Base-by-base conservation (phyloP, 2,888 invertebrate species). In the Lacanobia oleracea region DNA sequence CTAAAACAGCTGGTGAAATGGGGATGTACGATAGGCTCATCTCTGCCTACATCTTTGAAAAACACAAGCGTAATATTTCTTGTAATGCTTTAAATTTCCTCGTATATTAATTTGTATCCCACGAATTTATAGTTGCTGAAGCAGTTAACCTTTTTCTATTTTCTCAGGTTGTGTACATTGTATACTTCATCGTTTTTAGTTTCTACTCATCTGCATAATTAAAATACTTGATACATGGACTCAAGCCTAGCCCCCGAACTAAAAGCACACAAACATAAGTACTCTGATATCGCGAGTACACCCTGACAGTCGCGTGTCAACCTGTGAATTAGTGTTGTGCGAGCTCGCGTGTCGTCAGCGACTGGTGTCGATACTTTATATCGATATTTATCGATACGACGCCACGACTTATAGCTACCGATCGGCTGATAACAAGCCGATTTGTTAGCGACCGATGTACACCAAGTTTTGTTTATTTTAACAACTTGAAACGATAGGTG, bases 341-440 rank as follows among this genome's bases (percentile, higher is more conserved):
- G 81, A 83, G 86, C 82, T 89, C 87, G 89, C 91, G 91, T 90
- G 90, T 87, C 89, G 87, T 88, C 91, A 88, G 90, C 88, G 87
- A 85, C 89, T 77, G 84, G 85, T 91, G 91, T 92, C 92, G 91
- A 92, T 92, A 89, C 84, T 77, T 88, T 91, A 91, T 91, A 91
- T 92, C 91, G 91, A 92, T 93, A 92, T 93, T 93, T 93, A 93
- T 93, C 92, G 92, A 91, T 87, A 88, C 91, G 91, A 90, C 90
- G 88, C 89, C 80, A 88, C 91, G 91, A 93, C 92, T 94, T 94
- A 94, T 93, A 90, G 92, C 91, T 89, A 85, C 86, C 88, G 94
- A 94, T 94, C 89, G 88, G 81, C 84, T 90, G 94, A 94, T 94
- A 94, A 93, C 92, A 90, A 92, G 91, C 91, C 92, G 94, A 94